These are phyloP conservation scores for Polydrusus tereticollis DNA, from an alignment of 2,888 invertebrate genomes.

Conservation along the genomic window DNA sequence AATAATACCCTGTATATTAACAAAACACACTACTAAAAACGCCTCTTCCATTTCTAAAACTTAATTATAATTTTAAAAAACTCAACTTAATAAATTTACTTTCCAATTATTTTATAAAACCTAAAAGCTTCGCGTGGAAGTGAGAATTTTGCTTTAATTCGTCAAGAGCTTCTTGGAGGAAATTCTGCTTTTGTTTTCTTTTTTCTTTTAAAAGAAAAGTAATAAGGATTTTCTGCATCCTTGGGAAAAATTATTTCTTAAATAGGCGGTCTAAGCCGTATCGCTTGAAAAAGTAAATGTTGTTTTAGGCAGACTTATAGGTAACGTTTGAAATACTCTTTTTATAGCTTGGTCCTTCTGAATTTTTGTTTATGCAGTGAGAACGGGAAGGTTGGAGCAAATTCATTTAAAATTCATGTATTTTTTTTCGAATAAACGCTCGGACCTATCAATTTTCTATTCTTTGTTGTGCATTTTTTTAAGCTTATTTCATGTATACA, in stretches of 20 bases:
- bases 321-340: background rate
- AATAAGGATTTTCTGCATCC: background rate
- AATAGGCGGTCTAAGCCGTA: background rate
- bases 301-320: background rate
- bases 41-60: background rate
- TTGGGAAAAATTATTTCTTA: constrained; percentile 2
- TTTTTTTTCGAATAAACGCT: too few species aligned
- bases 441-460: too few species aligned
- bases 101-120: constrained; percentile 1
- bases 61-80: background rate
- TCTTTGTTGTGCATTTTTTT: too few species aligned
- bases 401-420: too few species aligned
- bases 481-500: too few species aligned
- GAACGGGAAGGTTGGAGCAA: too few species aligned
- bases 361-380: too few species aligned
- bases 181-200: background rate
- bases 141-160: constrained; percentile 14
- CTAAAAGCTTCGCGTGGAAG: background rate
- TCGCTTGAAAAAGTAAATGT: background rate
- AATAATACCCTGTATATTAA: too few species aligned
- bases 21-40: too few species aligned
- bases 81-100: background rate
- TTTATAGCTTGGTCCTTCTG: background rate
- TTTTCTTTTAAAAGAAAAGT: constrained; percentile 2
- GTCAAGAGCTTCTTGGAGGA: background rate